Percentiles rank a stretch among this genome's conserved stretches.
phyloP scores from a whole-genome alignment of 2,888 invertebrate genomes.

The Brenthis ino region DNA sequence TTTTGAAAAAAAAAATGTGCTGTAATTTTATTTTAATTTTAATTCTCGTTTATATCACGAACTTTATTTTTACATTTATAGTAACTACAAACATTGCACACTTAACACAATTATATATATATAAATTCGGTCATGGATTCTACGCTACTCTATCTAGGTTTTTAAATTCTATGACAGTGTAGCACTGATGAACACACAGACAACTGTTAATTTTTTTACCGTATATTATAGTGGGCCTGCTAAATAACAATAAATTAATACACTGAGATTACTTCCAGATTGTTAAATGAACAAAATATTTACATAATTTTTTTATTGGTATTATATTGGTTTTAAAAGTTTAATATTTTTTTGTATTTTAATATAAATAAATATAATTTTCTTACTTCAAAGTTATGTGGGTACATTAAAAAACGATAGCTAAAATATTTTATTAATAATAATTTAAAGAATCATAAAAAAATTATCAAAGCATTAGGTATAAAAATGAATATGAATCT shows the following conservation, averaged over 20 bases:
- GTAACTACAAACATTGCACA: constrained; percentile 35
- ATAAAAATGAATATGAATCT: no score
- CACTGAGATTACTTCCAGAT: background rate
- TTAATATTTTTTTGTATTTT: no score
- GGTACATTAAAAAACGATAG: no score
- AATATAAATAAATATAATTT: no score
- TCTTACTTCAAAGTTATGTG: no score
- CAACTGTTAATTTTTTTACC: constrained; percentile 14
- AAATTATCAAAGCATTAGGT: no score
- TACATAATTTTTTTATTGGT: no score
- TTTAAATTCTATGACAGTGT: constrained; percentile 36
- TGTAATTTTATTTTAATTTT: background rate
- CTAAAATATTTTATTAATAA: no score
- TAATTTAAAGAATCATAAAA: no score
- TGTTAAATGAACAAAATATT: background rate
- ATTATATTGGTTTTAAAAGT: no score
- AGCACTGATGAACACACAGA: constrained; percentile 41
- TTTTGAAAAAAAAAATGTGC: background rate
- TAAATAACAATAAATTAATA: background rate
- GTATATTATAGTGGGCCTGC: constrained; percentile 14
- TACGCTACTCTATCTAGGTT: constrained; percentile 40
- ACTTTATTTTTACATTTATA: constrained; percentile 19
- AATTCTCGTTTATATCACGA: constrained; percentile 29
- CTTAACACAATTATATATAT: constrained; percentile 47
- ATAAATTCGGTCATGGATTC: constrained; percentile 69